Conservation (phyloP, 2,797 vertebrate genomes). For the Sebastolobus altivelis region DNA sequence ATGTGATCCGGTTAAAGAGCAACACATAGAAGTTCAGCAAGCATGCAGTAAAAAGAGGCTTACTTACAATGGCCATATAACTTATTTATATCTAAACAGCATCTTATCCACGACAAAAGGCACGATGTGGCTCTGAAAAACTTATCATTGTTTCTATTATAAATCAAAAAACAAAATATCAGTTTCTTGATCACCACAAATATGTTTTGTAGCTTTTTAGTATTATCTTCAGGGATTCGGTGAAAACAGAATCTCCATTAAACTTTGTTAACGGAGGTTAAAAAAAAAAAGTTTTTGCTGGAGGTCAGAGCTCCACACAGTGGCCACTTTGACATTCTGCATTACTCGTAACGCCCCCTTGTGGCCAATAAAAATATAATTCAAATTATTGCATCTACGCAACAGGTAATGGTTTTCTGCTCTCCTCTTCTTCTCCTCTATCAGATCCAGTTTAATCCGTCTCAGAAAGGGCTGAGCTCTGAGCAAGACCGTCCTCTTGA, state of each 20-base stretch:
- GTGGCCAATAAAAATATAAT: conserved; percentile 6
- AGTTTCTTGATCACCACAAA: conserved; percentile 28
- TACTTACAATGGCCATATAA: neutral
- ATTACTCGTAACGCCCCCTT: neutral
- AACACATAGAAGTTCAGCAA: conserved; percentile 24
- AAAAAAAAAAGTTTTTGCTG: neutral
- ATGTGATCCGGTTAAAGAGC: conserved; percentile 3
- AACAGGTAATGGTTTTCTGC: conserved; percentile 15
- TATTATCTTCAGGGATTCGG: conserved; percentile 19
- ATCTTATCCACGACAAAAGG: neutral
- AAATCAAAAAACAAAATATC: conserved; percentile 22
- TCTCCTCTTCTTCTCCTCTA: conserved; percentile 12
- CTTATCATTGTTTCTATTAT: conserved; percentile 20
- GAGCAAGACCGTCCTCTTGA: conserved; percentile 27
- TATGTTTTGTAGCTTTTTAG: conserved; percentile 10
- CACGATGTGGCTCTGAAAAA: conserved; percentile 14
- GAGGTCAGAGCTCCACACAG: conserved; percentile 20
- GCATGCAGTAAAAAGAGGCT: conserved; percentile 42
- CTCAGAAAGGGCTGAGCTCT: conserved; percentile 14
- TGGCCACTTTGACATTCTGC: conserved; percentile 13
- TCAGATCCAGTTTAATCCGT: conserved; percentile 24
- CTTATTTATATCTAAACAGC: conserved; percentile 25
- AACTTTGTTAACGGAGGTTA: conserved; percentile 12
- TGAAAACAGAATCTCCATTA: conserved; percentile 28
- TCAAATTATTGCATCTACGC: conserved; percentile 17